Evolutionary conservation across 2,888 invertebrate genomes (phyloP), one percentile per base, ranked within the genome.

Genomic region (Antitype chi): DNA sequence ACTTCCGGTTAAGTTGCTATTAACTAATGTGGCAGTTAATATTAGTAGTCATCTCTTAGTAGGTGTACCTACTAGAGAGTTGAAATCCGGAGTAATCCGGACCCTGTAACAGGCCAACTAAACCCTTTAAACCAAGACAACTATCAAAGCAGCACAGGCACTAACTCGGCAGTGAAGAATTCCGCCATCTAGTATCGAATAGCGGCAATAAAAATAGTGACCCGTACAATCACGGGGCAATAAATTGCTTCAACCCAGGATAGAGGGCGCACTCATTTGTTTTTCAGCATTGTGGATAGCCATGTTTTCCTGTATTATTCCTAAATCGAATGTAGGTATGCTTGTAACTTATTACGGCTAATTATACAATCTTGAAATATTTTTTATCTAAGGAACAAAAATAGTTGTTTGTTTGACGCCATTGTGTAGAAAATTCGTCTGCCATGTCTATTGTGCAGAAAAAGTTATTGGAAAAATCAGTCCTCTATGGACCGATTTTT

Each of bases 181-280:
- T 69, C 78, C 81, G 92, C 92, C 92, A 92, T 90, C 92, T 92
- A 90, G 91, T 90, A 91, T 90, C 90, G 91, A 88, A 84, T 91
- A 90, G 92, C 87, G 74, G 87, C 83, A 91, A 91, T 90, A 91
- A 91, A 92, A 89, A 86, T 81, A 83, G 82, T 32, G 67, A 57
- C 49, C 64, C 52, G 13, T 1, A 69, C 79, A 79, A 76, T 69
- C 63, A 66, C 74, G 55, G 53, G 70, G 57, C 62, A 81, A 84
- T 82, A 78, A 81, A 87, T 84, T 84, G 70, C 79, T 68, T 53
- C 47, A 59, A 23, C 49, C 53, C 38, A 32, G 67, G 67, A 84
- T 82, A 89, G 88, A 89, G 87, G 88, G 88, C 88, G 87, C 69
- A 55, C 11, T 63, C 25, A 69, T 78, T 76, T 38, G 28, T 60